A percentile compares a stretch with the other conserved stretches of the same genome.
These are phyloP conservation scores for Bombus balteatus DNA, from an alignment of 1,140 invertebrate genomes.

Conservation along the genomic window DNA sequence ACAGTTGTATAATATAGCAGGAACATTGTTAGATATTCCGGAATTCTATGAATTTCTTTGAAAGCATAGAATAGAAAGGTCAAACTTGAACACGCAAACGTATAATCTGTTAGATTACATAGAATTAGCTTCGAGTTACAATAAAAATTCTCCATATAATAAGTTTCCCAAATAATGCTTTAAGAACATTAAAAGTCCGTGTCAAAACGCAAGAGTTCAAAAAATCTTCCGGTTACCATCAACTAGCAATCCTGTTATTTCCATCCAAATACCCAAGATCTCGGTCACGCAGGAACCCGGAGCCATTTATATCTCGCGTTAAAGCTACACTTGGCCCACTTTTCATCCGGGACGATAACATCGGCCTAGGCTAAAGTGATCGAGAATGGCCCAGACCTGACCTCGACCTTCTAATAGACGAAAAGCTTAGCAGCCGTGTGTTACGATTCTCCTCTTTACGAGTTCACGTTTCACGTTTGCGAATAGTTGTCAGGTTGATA, in stretches of 20 bases:
- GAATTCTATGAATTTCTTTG: no score
- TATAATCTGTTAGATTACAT: no score
- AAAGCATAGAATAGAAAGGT: no score
- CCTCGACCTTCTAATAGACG: neutral
- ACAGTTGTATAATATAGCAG: no score
- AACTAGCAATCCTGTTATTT: neutral
- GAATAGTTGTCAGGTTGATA: neutral
- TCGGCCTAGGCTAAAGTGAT: neutral
- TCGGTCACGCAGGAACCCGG: neutral
- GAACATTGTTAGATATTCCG: no score
- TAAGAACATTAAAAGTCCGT: no score
- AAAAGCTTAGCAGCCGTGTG: neutral
- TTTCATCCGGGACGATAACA: constrained; percentile 4
- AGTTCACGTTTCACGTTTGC: neutral
- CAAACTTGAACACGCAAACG: no score
- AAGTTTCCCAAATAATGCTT: no score
- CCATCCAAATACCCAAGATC: neutral
- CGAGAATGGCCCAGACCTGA: constrained; percentile 2
- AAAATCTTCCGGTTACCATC: neutral
- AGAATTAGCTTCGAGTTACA: no score
- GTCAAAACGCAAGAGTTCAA: no score
- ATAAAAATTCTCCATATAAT: no score
- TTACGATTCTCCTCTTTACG: neutral
- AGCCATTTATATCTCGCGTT: constrained; percentile 1
- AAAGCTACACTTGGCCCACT: constrained; percentile 16